Conservation (phyloP, 2,113 vertebrate species). For the Vidua chalybeata region DNA sequence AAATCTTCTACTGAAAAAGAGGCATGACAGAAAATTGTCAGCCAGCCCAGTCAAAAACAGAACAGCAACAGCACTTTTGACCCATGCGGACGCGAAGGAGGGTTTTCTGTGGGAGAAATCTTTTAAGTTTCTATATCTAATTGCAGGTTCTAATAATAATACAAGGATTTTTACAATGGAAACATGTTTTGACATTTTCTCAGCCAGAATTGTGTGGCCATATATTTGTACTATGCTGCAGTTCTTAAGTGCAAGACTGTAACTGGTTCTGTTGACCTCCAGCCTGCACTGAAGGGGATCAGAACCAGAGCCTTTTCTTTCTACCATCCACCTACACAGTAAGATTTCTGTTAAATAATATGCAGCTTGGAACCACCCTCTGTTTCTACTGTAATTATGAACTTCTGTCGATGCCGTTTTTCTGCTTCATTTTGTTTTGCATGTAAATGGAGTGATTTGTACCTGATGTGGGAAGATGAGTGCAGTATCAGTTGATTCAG, state of each 20-base stretch:
- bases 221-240: background rate
- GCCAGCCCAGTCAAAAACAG: background rate
- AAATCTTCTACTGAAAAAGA: background rate
- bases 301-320: background rate
- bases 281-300: background rate
- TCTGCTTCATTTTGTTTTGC: background rate
- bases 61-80: background rate
- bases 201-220: background rate
- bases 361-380: background rate
- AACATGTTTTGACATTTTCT: background rate
- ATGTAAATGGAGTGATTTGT: background rate
- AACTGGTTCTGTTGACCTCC: background rate
- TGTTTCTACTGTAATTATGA: background rate
- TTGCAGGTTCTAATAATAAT: background rate
- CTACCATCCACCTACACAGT: background rate
- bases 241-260: background rate
- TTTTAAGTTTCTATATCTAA: background rate
- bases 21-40: slow-evolving; percentile 4
- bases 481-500: background rate
- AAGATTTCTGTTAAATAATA: slow-evolving; percentile 3
- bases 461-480: background rate
- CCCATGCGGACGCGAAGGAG: fast-evolving
- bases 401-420: background rate
- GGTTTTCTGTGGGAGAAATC: background rate
- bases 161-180: background rate